Evolutionary conservation across 2,113 vertebrate genomes (phyloP).

Genomic region (Bettongia penicillata): DNA sequence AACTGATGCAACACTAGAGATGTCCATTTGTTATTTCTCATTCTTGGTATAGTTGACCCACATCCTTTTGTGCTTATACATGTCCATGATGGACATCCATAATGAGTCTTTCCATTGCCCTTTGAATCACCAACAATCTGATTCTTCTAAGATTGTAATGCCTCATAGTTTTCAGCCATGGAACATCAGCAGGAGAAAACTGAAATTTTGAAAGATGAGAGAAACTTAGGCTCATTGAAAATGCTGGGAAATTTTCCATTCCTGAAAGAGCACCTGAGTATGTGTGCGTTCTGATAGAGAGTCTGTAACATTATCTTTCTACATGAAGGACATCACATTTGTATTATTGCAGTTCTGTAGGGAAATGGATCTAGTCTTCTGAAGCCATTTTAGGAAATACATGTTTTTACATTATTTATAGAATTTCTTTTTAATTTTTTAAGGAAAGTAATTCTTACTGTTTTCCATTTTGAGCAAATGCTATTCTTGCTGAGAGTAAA

Average conservation of each 20-base stretch:
- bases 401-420: conserved; percentile 29
- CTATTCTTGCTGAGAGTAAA: conserved; percentile 42
- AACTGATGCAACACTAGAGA: background rate
- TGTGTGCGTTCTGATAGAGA: background rate
- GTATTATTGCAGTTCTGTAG: background rate
- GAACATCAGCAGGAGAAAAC: background rate
- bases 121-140: background rate
- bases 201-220: background rate
- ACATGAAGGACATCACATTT: background rate
- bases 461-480: conserved; percentile 54
- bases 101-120: background rate
- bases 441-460: conserved; percentile 19
- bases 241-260: background rate
- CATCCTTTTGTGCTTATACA: background rate
- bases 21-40: background rate
- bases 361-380: background rate
- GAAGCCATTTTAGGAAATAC: background rate
- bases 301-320: background rate
- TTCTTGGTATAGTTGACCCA: background rate
- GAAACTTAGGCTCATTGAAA: background rate
- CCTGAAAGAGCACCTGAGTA: background rate
- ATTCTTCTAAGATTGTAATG: background rate
- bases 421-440: conserved; percentile 31
- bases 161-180: background rate
- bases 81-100: background rate